Base-by-base conservation (phyloP, 2,888 invertebrate species). In the Amphiduros pacificus region DNA sequence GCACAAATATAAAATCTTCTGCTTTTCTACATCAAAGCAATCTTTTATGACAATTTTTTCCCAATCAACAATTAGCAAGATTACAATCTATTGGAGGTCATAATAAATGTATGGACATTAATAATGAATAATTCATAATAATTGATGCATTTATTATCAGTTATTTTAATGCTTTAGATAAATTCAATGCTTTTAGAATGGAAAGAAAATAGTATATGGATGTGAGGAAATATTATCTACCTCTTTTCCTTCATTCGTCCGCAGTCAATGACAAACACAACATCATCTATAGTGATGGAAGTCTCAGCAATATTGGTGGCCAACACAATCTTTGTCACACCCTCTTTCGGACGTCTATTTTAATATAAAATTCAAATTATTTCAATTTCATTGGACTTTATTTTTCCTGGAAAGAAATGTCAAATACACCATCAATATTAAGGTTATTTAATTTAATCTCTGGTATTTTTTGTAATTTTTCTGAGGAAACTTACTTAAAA, bases 291-390 rank as follows among this genome's bases (percentile, higher is more conserved):
- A 4, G 96, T 97, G 63, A 97, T 92, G n/a, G 94, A 82, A 0
- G 95, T 95, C 84, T 97, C 97, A 0, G 96, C 95, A 66, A 97
- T 93, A 72, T 91, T 92, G 0, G 96, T 96, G 0, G 96, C 89
- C 53, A 96, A 84, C 50, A 96, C 90, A 60, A 96, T 91, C 63
- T 81, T 81, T n/a, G 78, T 71, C 1, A 78, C 74, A 57, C 83
- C 83, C 0, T 71, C 56, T 0, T 89, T 89, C 0, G 94, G 91
- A 17, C 36, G 36, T 36, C 17, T 11, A 36, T 11, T 11, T 36
- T 17, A 36, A 11, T 9, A 6, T 9, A 14, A 26, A 11, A 27
- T 9, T 14, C 17, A 52, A 52, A 26, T 27, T 26, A 17, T 36
- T 36, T 36, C 11, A 17, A 9, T 17, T 17, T 36, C 17, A 11